Conservation (phyloP, 2,113 vertebrate species). For the Hucho hucho region DNA sequence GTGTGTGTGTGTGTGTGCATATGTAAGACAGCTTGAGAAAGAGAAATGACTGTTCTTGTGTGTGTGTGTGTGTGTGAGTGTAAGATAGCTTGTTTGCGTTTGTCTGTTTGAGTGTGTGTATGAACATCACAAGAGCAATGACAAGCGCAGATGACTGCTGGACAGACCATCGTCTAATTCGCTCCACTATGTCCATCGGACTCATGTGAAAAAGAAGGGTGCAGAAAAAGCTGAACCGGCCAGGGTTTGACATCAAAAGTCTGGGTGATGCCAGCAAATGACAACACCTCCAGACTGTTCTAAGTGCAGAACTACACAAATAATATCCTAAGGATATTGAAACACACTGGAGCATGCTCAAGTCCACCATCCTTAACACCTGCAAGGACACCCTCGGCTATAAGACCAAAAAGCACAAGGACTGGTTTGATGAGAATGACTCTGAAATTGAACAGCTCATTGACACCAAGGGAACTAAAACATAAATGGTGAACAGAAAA, state of each 20-base stretch:
- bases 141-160: no score
- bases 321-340: not conserved
- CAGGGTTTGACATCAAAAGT: not conserved
- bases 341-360: no score
- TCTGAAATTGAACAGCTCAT: no score
- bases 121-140: slow-evolving; percentile 6
- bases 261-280: not conserved
- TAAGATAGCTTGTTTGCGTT: not conserved
- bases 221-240: not conserved
- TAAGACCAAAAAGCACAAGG: not conserved
- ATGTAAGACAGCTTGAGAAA: slow-evolving; percentile 2
- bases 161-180: not conserved
- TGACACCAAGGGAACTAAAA: not conserved
- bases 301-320: not conserved
- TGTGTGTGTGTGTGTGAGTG: slow-evolving; percentile 20
- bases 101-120: slow-evolving; percentile 35
- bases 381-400: not conserved
- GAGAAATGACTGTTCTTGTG: slow-evolving; percentile 40
- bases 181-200: not conserved
- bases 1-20: slow-evolving; percentile 32
- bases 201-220: not conserved
- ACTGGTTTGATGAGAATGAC: no score
- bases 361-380: not conserved
- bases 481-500: not conserved
- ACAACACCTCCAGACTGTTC: not conserved